Conservation (phyloP, 2,113 vertebrate genomes). For the Ptilonorhynchus violaceus region DNA sequence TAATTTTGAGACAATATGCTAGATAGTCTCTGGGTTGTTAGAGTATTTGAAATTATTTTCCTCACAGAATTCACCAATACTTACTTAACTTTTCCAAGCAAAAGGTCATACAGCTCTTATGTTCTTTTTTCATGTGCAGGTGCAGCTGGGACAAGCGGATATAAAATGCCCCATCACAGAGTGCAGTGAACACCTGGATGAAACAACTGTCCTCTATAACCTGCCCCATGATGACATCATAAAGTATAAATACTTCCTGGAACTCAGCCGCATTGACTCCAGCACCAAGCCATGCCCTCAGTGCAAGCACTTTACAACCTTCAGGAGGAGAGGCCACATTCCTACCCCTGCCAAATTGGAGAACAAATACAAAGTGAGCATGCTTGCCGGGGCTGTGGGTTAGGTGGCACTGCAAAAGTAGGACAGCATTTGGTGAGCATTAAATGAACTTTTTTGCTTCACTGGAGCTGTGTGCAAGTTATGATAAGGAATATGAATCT, state of each 20-base stretch:
- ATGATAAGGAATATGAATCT: background rate
- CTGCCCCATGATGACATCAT: slow-evolving; percentile 87
- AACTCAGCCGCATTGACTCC: slow-evolving; percentile 91
- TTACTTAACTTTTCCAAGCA: background rate
- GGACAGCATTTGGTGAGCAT: slow-evolving; percentile 40
- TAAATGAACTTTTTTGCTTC: slow-evolving; percentile 46
- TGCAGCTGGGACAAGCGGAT: slow-evolving; percentile 84
- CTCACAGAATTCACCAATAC: background rate
- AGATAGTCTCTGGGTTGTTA: background rate
- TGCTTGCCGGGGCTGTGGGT: slow-evolving; percentile 44
- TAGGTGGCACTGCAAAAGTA: slow-evolving; percentile 30
- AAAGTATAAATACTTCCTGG: slow-evolving; percentile 94
- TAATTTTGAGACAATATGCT: background rate
- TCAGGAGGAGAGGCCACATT: slow-evolving; percentile 83
- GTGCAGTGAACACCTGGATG: slow-evolving; percentile 91
- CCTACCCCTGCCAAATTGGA: slow-evolving; percentile 83
- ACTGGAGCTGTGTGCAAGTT: slow-evolving; percentile 4
- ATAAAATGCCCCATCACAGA: slow-evolving; percentile 93
- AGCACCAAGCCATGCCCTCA: slow-evolving; percentile 98
- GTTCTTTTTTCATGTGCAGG: slow-evolving; percentile 69
- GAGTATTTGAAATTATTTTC: background rate
- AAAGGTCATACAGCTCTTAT: background rate
- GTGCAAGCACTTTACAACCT: slow-evolving; percentile 93
- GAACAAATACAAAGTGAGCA: slow-evolving; percentile 94
- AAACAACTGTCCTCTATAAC: slow-evolving; percentile 84